These are phyloP conservation scores for Harlomillsia oculata DNA, from an alignment of 1,140 invertebrate species.

Conservation along the genomic window DNA sequence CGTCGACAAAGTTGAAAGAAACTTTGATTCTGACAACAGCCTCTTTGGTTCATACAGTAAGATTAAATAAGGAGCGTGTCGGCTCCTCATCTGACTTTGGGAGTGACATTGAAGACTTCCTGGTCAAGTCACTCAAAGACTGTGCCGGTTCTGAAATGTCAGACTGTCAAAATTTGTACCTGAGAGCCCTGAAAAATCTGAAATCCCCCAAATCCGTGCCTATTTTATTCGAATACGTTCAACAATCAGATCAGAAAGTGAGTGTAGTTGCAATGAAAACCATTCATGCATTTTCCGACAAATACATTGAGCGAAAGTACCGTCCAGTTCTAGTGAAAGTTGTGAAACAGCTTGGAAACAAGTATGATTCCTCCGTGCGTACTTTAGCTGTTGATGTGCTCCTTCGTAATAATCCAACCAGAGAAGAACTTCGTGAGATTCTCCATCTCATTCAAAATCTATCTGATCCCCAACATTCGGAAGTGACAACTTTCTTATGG, in stretches of 20 bases:
- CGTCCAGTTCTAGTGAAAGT: conserved; percentile 38
- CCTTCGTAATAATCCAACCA: conserved; percentile 48
- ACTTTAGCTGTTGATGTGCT: conserved; percentile 62
- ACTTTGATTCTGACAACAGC: conserved; percentile 54
- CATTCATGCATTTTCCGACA: conserved; percentile 47
- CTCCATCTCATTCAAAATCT: conserved; percentile 44
- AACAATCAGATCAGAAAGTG: conserved; percentile 44
- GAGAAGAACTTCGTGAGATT: conserved; percentile 47
- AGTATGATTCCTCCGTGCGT: conserved; percentile 59
- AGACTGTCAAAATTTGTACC: conserved; percentile 49
- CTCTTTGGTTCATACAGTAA: conserved; percentile 45
- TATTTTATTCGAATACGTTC: conserved; percentile 47
- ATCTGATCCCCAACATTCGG: conserved; percentile 23
- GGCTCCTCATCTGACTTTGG: conserved; percentile 24
- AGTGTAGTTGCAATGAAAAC: conserved; percentile 57
- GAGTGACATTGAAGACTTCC: conserved; percentile 44
- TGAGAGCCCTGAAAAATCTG: conserved; percentile 59
- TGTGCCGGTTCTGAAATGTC: conserved; percentile 45
- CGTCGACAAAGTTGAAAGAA: conserved; percentile 51
- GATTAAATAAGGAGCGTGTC: not conserved
- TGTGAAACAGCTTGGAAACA: conserved; percentile 54
- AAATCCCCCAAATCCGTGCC: conserved; percentile 49
- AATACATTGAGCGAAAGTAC: conserved; percentile 41
- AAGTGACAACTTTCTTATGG: conserved; percentile 36
- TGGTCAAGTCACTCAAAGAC: conserved; percentile 45